Percentiles rank a stretch among this genome's conserved stretches.
Conservation (phyloP, 2,797 vertebrate species). For the Manis crassicaudata region DNA sequence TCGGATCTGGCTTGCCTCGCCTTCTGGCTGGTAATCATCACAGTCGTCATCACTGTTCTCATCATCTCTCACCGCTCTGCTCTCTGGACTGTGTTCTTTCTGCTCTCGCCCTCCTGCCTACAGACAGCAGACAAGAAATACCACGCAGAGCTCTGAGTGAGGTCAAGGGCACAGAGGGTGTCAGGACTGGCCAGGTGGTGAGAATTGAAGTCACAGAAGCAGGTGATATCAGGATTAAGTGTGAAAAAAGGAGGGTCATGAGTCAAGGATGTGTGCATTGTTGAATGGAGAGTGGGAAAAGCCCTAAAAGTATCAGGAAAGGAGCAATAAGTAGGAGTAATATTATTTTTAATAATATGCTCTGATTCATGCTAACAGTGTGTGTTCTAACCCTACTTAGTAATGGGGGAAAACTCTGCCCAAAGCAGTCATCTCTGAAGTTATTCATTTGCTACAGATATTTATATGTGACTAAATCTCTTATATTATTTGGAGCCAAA, state of each 20-base stretch:
- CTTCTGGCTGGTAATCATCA: not conserved
- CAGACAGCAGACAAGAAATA: not conserved
- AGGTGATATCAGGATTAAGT: not conserved
- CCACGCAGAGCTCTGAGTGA: not conserved
- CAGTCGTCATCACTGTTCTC: not conserved
- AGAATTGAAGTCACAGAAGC: not conserved
- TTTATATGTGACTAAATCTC: not conserved
- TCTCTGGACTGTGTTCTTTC: not conserved
- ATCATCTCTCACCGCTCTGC: not conserved
- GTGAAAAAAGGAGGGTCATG: not conserved
- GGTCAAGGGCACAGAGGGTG: not conserved
- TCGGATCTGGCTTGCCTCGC: not conserved
- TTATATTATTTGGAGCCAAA: conserved; percentile 19
- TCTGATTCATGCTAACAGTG: not conserved
- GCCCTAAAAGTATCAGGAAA: not conserved
- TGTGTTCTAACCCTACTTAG: not conserved
- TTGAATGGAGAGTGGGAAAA: not conserved
- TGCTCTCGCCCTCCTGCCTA: not conserved
- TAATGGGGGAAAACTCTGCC: not conserved
- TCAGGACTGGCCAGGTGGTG: not conserved
- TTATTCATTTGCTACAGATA: not conserved
- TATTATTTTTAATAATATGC: not conserved
- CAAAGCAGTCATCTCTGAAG: conserved; percentile 27
- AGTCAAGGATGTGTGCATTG: not conserved
- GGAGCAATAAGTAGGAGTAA: not conserved